These are phyloP conservation scores for Tokudaia tokunoshimensis DNA, from an alignment of 2,797 vertebrate species.

Conservation along the genomic window DNA sequence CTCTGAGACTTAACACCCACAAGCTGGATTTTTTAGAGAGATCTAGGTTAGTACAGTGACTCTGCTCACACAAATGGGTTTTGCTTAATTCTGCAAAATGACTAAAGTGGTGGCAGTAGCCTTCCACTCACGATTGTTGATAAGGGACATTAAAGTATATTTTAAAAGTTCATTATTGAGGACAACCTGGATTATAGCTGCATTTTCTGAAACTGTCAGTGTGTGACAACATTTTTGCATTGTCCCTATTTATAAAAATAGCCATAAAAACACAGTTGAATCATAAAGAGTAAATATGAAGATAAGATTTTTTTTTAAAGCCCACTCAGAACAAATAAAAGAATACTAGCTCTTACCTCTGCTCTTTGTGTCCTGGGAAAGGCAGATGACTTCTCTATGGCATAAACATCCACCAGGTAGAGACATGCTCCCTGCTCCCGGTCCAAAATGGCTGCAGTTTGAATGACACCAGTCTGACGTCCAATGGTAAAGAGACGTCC, in stretches of 20 bases:
- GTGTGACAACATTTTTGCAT: not conserved
- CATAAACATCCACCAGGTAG: conserved; percentile 97
- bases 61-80: not conserved
- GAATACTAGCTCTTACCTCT: conserved; percentile 91
- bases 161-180: not conserved
- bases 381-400: conserved; percentile 94
- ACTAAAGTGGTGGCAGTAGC: not conserved
- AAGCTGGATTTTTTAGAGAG: not conserved
- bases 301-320: not conserved
- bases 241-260: not conserved
- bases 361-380: conserved; percentile 95
- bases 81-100: conserved; percentile 7
- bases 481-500: conserved; percentile 98
- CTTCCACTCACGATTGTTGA: not conserved
- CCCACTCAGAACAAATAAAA: not conserved
- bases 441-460: conserved; percentile 97
- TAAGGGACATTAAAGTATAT: not conserved
- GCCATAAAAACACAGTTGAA: not conserved
- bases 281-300: not conserved
- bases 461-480: conserved; percentile 94
- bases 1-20: not conserved
- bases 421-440: conserved; percentile 96
- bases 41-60: not conserved
- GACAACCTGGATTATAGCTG: not conserved
- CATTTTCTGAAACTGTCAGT: not conserved